These are phyloP conservation scores for Scolopax rusticola DNA, from an alignment of 2,797 vertebrate species.

Conservation along the genomic window DNA sequence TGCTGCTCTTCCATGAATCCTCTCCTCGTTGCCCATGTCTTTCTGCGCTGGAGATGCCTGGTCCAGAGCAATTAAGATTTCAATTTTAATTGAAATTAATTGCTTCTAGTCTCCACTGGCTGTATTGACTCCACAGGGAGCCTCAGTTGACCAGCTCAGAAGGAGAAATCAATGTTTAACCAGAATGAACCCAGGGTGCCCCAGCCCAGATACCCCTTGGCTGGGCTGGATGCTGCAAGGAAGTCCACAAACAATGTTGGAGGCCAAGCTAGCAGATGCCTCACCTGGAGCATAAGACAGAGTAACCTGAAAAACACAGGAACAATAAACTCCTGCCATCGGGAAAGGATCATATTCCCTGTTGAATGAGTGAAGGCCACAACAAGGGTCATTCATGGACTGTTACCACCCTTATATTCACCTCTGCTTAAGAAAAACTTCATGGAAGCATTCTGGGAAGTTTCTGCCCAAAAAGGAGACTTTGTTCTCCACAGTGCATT, in stretches of 20 bases:
- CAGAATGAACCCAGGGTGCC: not conserved
- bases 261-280: not conserved
- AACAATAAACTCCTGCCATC: not conserved
- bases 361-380: not conserved
- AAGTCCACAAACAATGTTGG: not conserved
- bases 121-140: not conserved
- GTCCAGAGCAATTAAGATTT: not conserved
- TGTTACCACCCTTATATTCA: not conserved
- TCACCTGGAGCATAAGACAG: not conserved
- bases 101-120: not conserved
- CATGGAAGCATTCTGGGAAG: not conserved
- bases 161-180: not conserved
- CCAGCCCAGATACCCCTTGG: not conserved
- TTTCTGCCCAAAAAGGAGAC: not conserved
- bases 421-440: not conserved
- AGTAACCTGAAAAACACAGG: not conserved
- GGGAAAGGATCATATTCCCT: not conserved
- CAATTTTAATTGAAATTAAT: conserved; percentile 15
- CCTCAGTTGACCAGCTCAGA: not conserved
- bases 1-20: not conserved
- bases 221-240: not conserved
- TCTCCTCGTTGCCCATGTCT: not conserved
- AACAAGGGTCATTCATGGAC: fast-evolving
- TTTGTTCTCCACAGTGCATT: not conserved
- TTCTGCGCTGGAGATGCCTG: not conserved